Evolutionary conservation across 2,888 invertebrate genomes (phyloP).

Genomic region (Flexamia atlantica): DNA sequence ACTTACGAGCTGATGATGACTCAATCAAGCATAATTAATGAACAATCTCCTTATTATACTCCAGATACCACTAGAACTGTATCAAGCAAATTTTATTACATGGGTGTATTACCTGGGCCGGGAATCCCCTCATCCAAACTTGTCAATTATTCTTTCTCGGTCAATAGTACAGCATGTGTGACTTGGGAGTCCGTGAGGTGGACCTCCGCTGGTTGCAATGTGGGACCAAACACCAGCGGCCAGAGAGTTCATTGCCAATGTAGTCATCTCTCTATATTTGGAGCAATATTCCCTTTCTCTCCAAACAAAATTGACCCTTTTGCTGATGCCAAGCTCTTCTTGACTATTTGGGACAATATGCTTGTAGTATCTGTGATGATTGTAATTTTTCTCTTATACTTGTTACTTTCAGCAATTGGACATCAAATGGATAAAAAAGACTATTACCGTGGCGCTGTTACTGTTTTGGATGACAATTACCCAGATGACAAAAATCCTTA

Average conservation of each 20-base stretch:
- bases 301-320: slow-evolving; percentile 66
- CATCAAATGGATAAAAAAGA: slow-evolving; percentile 65
- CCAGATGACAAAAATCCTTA: slow-evolving; percentile 68
- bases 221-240: not conserved
- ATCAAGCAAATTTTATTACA: not conserved
- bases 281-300: slow-evolving; percentile 16
- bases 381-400: slow-evolving; percentile 64
- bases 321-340: slow-evolving; percentile 65
- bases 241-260: not conserved
- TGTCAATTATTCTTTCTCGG: not conserved
- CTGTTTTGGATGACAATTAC: slow-evolving; percentile 68
- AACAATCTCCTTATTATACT: not conserved
- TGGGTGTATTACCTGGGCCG: not conserved
- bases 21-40: not conserved
- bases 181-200: not conserved
- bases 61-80: not conserved
- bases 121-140: not conserved
- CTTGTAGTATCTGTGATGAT: slow-evolving; percentile 65
- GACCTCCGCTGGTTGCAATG: not conserved
- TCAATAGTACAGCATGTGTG: not conserved
- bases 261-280: not conserved
- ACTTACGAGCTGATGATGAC: not conserved
- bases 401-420: slow-evolving; percentile 66
- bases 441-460: slow-evolving; percentile 60
- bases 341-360: slow-evolving; percentile 66